Base-by-base conservation (phyloP, 2,888 invertebrate genomes). In the Mythimna loreyi region DNA sequence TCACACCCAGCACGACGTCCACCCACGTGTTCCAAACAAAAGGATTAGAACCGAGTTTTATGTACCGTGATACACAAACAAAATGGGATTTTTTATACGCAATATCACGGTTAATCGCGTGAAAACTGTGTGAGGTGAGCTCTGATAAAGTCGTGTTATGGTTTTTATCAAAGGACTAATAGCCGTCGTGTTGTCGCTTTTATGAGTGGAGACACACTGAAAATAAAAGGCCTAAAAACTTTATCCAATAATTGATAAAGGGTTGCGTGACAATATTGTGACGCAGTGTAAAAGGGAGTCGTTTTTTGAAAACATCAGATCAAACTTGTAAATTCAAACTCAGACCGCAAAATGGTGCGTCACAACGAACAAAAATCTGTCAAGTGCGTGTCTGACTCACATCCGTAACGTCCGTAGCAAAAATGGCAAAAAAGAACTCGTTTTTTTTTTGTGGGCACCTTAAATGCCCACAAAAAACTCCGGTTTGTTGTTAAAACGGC, bases 31-130 rank as follows among this genome's bases (percentile, higher is more conserved):
- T 66, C 33, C 53, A 67, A 67, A 59, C 40, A 57, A 61, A n/a
- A 53, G 23, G 43, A 52, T 75, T 63, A 68, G 59, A 59, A 71
- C 19, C 5, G 33, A 55, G 36, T 33, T 83, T 77, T 80, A 78
- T 72, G 67, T 67, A 62, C 55, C 72, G 68, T 78, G 70, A 61
- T 65, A 63, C 52, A 70, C 16, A 64, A 43, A 59, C 33, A 45
- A 72, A 72, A 73, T 59, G 30, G n/a, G 21, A n/a, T 43, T 60
- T 76, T 76, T 75, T 82, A 69, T 57, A 60, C 58, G 23, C 45
- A 52, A 53, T 60, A 62, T 47, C 40, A 49, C 3, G 53, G 40
- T 75, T 73, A 83, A 83, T 83, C 70, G 75, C 19, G 47, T 78
- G 68, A 75, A 72, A 72, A 74, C 58, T 58, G 45, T 49, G 47